Conservation (phyloP, 2,113 vertebrate species). For the Oenanthe oenanthe region DNA sequence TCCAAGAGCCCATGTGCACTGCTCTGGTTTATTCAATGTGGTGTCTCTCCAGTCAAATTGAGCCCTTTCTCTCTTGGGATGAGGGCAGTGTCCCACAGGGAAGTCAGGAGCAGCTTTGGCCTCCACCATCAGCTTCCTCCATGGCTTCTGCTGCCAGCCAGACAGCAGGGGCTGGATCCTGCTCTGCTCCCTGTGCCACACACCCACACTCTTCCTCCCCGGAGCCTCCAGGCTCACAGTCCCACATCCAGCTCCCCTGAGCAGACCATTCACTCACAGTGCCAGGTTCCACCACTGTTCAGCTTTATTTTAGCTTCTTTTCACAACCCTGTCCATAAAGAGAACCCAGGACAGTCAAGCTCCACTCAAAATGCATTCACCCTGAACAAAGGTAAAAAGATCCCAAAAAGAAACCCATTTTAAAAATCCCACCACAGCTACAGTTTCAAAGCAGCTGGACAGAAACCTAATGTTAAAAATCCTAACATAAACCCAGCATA, state of each 20-base stretch:
- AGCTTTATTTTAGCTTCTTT: neutral
- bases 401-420: accelerated
- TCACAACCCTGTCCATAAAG: neutral
- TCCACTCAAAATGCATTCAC: neutral
- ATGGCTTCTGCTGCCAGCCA: accelerated
- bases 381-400: accelerated
- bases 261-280: neutral
- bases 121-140: neutral
- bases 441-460: accelerated
- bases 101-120: accelerated
- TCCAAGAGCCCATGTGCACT: accelerated
- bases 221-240: neutral
- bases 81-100: neutral
- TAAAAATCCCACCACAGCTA: accelerated
- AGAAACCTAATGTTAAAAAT: accelerated
- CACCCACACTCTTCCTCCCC: neutral
- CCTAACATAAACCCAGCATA: accelerated
- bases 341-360: neutral
- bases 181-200: neutral
- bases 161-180: accelerated
- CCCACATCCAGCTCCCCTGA: neutral
- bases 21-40: accelerated
- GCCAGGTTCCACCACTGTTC: neutral
- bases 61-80: accelerated
- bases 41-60: neutral